phyloP scores from a whole-genome alignment of 2,797 vertebrate species.

The Karalla daura region DNA sequence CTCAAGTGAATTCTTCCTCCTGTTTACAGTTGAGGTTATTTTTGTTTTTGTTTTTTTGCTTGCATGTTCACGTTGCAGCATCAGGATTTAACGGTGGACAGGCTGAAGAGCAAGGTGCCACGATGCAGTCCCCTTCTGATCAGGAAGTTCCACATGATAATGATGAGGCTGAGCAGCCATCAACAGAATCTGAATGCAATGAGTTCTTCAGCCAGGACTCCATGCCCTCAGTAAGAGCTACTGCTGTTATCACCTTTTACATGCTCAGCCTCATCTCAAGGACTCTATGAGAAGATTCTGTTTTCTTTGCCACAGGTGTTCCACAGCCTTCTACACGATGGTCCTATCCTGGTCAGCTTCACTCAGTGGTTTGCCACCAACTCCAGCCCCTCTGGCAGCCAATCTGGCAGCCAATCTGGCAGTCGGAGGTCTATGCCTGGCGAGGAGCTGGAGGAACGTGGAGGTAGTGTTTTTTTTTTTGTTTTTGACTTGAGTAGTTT shows the following conservation, averaged over 20 bases:
- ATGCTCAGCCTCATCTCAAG: too few species aligned
- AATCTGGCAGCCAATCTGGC: too few species aligned
- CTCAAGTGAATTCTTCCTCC: too few species aligned
- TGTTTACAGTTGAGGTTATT: too few species aligned
- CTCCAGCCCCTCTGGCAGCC: constrained; percentile 93
- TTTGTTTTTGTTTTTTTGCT: too few species aligned
- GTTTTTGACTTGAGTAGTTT: not conserved
- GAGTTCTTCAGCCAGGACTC: constrained; percentile 98
- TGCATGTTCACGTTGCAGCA: constrained; percentile 32
- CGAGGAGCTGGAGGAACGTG: constrained; percentile 95
- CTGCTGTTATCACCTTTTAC: too few species aligned
- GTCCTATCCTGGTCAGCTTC: constrained; percentile 92
- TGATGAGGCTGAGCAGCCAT: constrained; percentile 88
- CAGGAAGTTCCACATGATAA: constrained; percentile 94
- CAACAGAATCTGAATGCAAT: constrained; percentile 98
- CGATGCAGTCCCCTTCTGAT: constrained; percentile 85
- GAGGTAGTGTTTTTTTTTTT: constrained; percentile 88
- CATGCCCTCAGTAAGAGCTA: constrained; percentile 95
- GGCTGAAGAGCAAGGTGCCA: constrained; percentile 84
- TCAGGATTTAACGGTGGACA: constrained; percentile 94
- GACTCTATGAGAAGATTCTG: too few species aligned
- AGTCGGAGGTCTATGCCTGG: constrained; percentile 97
- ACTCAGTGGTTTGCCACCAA: constrained; percentile 96
- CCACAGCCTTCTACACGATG: constrained; percentile 96
- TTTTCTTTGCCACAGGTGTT: constrained; percentile 88